These are phyloP conservation scores for Macrostomum lignano DNA, from an alignment of 1,140 invertebrate species.

Conservation along the genomic window DNA sequence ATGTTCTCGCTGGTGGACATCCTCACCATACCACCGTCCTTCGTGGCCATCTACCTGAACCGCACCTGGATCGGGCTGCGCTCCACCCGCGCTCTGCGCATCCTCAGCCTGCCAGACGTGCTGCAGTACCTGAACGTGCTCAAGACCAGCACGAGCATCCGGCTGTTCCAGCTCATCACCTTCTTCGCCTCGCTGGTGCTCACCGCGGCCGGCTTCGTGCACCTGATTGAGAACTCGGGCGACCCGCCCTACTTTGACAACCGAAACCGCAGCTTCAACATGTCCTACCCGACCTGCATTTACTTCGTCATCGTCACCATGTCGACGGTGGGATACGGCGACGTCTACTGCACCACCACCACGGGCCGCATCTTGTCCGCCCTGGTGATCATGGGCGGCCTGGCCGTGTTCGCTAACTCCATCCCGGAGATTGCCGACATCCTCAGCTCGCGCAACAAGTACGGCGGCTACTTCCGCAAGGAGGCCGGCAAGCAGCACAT, in stretches of 20 bases:
- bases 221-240: conserved; percentile 90
- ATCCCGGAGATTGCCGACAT: conserved; percentile 8
- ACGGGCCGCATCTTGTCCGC: conserved; percentile 84
- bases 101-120: conserved; percentile 67
- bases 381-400: conserved; percentile 90
- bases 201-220: conserved; percentile 77
- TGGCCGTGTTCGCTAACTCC: conserved; percentile 39
- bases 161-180: conserved; percentile 83
- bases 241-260: conserved; percentile 48
- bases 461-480: conserved; percentile 5
- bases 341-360: conserved; percentile 79
- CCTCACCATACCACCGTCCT: neutral
- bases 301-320: conserved; percentile 96
- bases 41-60: neutral
- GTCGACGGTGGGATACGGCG: conserved; percentile 93
- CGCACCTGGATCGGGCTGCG: conserved; percentile 7
- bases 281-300: conserved; percentile 89
- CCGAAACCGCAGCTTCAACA: conserved; percentile 62
- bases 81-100: conserved; percentile 7
- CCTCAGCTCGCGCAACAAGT: conserved; percentile 5
- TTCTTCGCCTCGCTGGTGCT: conserved; percentile 92
- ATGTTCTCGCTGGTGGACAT: neutral
- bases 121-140: conserved; percentile 95
- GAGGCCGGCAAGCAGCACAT: conserved; percentile 7
- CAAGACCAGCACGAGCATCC: conserved; percentile 89